These are phyloP conservation scores for Dryoscopus gambensis DNA, from an alignment of 2,113 vertebrate genomes.

Conservation along the genomic window DNA sequence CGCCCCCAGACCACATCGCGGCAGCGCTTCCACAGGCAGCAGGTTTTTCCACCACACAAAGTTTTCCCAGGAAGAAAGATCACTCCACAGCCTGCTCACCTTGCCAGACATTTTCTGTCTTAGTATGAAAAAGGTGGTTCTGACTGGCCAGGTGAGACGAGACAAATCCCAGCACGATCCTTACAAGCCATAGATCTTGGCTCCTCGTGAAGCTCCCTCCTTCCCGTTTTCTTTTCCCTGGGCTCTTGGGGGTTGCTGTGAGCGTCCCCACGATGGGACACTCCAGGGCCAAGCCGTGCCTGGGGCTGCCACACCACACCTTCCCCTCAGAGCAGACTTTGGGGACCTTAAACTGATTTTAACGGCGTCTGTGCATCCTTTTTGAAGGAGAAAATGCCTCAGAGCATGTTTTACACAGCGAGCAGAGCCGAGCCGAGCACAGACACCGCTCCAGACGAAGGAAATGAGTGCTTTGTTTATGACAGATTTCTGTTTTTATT, in stretches of 20 bases:
- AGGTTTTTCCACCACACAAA: neutral
- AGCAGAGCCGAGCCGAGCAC: fast-evolving
- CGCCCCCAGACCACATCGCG: neutral
- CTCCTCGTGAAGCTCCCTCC: neutral
- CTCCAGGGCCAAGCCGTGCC: fast-evolving
- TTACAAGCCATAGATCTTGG: fast-evolving
- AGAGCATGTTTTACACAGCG: neutral
- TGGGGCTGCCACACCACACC: neutral
- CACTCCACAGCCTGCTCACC: neutral
- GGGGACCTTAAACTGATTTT: neutral
- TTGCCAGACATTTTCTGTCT: neutral
- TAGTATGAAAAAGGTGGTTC: neutral
- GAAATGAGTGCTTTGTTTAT: conserved; percentile 33
- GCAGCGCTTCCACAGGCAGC: too few species aligned
- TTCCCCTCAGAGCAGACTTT: neutral
- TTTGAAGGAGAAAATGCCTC: neutral
- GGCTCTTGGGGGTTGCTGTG: neutral
- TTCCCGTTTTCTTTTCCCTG: neutral
- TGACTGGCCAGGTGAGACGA: fast-evolving
- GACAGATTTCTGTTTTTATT: conserved; percentile 36
- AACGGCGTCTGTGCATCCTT: neutral
- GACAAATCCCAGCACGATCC: too few species aligned
- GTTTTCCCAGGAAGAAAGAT: neutral
- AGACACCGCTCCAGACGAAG: neutral
- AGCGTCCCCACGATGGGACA: neutral